Base-by-base conservation (phyloP, 1,140 invertebrate species). In the Lepidostoma basale region DNA sequence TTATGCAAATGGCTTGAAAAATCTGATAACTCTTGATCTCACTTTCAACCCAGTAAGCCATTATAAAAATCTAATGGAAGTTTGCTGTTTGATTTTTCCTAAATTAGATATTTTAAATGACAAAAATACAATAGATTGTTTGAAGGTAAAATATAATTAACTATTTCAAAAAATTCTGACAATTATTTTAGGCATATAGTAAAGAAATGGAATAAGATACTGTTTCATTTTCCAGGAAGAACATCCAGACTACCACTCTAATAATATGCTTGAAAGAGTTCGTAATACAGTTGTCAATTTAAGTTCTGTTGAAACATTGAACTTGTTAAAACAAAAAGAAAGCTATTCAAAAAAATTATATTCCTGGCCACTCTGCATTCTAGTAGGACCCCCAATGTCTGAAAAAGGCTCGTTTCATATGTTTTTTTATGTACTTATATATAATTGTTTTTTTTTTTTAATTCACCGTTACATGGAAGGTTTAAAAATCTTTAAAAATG, bases 71-170 rank as follows among this genome's bases (percentile, higher is more conserved):
- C 5, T 36, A 5, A 33, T 63, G 16, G 28, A 47, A 23, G 20
- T 33, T 63, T 49, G 44, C 20, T 63, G 42, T 20, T 22, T 52
- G 3, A 4, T 49, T 12, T 49, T 49, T 49, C 30, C 42, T 47
- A 5, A 63, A 6, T 10, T 49, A 9, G 28, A 30, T 36, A 4
- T 30, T 20, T 30, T 47, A 36, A 52, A 63, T 63, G 44, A 23
- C 10, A n/a, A 33, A 63, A 49, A 25, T 33, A 18, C 20, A 6
- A 28, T 8, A 12, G 33, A 36, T 14, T 8, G 33, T 14, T 22
- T 47, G 2, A 47, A 47, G 40, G 56, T 60, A 60, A 33, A 12
- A 33, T 33, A 6, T 33, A 6, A 5, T 39, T 12, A 14, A 1
- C 14, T 56, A 30, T 30, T n/a, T 16, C 8, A 16, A 28, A n/a